A percentile compares a stretch with the other conserved stretches of the same genome.
Conservation (phyloP, 1,140 invertebrate species). For the Telenomus remus region DNA sequence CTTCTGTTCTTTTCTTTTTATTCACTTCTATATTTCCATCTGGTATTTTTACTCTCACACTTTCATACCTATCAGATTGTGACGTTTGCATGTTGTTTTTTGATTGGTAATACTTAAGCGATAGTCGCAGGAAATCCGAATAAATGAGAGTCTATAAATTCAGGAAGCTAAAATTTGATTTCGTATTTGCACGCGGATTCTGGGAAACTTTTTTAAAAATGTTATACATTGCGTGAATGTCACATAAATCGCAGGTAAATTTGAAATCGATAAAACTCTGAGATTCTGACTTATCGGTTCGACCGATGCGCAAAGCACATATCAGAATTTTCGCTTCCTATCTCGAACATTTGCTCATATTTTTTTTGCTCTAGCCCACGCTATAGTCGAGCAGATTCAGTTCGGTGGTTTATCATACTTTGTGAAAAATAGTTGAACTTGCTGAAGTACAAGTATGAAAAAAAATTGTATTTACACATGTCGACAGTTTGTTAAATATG, state of each 20-base stretch:
- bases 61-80: no score
- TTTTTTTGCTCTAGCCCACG: conserved; percentile 17
- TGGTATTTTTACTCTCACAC: no score
- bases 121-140: conserved; percentile 5
- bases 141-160: conserved; percentile 13
- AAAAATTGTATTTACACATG: conserved; percentile 39
- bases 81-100: not conserved
- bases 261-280: conserved; percentile 45
- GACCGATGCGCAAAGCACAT: conserved; percentile 17
- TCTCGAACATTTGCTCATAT: conserved; percentile 20
- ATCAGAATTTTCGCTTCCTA: conserved; percentile 22
- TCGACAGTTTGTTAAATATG: conserved; percentile 4
- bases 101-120: conserved; percentile 3
- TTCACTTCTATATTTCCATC: no score
- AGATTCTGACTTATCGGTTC: conserved; percentile 40
- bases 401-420: conserved; percentile 33
- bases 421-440: conserved; percentile 29
- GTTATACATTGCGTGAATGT: conserved; percentile 13
- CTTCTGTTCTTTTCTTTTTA: no score
- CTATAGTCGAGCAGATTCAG: conserved; percentile 24
- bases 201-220: conserved; percentile 25
- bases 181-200: conserved; percentile 22
- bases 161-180: conserved; percentile 13
- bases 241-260: conserved; percentile 28
- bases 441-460: conserved; percentile 32